Evolutionary conservation across 2,113 vertebrate species (phyloP), one percentile per base, ranked within the genome.

Genomic region (Arenaria interpres): DNA sequence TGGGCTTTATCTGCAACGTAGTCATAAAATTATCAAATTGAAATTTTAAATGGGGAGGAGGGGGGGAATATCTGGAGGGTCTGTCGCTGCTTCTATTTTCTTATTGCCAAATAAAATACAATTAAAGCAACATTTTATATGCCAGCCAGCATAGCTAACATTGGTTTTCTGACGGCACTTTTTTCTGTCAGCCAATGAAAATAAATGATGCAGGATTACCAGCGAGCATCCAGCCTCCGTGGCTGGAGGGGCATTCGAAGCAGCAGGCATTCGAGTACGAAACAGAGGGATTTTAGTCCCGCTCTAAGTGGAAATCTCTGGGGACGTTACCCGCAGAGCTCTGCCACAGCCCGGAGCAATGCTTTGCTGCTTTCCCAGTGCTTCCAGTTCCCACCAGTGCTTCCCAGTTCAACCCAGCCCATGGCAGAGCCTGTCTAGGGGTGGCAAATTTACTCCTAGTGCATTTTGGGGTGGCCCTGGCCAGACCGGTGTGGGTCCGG

Each of bases 41-140:
- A 93, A 94, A 90, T 87, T 96, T 92, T 85, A 94, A 87, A 88
- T 9, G 46, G 35, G 43, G 43, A 11, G 28, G 30, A 9, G 35
- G 46, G 82, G 37, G 20, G 37, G 10, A 25, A 69, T 92, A 85
- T 91, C 91, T 88, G 53, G 82, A 96, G 96, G 97, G 90, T 76
- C 84, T 78, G 43, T 87, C 89, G 62, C 92, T 88, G 64, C 90
- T 95, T 85, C 79, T 93, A 22, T 88, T 91, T 93, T 73, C 88
- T 91, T 93, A 78, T 77, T 94, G 92, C 87, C 73, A 92, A 95
- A 95, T 96, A 97, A 96, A 94, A 92, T 41, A 95, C 88, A 90
- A 94, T 96, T 95, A 95, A 96, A 95, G 90, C 85, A 91, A 85
- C 76, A 30, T 94, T 96, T 91, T 69, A n/a, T 32, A 62, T 51